These are phyloP conservation scores for Chelonoidis abingdonii DNA, from an alignment of 2,113 vertebrate genomes.

Conservation along the genomic window DNA sequence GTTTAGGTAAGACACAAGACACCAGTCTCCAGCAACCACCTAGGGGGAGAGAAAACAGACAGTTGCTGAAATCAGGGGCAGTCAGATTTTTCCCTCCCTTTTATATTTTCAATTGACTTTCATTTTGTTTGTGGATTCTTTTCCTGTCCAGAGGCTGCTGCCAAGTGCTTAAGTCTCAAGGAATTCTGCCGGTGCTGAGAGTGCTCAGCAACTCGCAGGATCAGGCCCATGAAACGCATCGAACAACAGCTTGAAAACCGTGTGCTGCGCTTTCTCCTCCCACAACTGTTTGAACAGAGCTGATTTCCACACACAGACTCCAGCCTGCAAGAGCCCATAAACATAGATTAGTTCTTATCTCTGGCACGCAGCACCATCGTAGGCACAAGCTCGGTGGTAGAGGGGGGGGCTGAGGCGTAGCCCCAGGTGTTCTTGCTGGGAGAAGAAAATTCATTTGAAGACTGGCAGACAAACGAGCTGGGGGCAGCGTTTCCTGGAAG, in stretches of 20 bases:
- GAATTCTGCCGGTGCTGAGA: background rate
- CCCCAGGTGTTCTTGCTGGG: background rate
- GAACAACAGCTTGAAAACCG: background rate
- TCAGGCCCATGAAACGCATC: conserved; percentile 34
- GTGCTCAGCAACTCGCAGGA: background rate
- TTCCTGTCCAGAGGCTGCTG: background rate
- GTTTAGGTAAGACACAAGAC: background rate
- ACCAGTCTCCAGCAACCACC: background rate
- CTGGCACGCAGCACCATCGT: conserved; percentile 54
- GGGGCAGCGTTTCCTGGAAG: background rate
- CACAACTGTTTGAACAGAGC: background rate
- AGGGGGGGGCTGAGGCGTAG: background rate
- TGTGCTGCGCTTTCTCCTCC: conserved; percentile 19
- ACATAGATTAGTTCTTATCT: conserved; percentile 71
- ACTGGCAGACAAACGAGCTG: background rate
- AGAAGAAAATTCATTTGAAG: background rate
- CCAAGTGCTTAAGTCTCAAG: background rate
- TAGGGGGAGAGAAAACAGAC: background rate
- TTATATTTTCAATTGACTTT: background rate
- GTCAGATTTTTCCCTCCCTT: background rate
- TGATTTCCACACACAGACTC: conserved; percentile 49
- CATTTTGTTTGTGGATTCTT: background rate
- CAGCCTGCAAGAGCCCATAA: conserved; percentile 57
- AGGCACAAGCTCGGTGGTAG: background rate
- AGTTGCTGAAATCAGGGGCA: background rate